phyloP scores from a whole-genome alignment of 2,797 vertebrate species.

The Nannoperca obscura region DNA sequence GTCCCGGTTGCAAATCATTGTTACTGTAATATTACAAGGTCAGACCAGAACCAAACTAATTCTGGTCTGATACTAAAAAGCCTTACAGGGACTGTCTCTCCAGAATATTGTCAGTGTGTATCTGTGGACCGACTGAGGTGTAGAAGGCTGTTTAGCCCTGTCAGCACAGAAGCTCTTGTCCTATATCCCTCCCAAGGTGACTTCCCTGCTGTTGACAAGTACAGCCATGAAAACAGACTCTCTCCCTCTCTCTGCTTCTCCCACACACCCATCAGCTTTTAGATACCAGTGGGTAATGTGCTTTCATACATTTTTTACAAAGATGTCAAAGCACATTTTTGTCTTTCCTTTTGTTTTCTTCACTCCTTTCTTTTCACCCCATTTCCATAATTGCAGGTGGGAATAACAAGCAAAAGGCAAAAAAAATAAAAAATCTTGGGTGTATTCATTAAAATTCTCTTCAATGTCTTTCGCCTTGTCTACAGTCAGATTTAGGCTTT shows the following conservation, averaged over 20 bases:
- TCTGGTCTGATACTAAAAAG: constrained; percentile 19
- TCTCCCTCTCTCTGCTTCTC: constrained; percentile 39
- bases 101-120: constrained; percentile 29
- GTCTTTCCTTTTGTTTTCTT: neutral
- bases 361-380: neutral
- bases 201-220: constrained; percentile 77
- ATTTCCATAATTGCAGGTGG: constrained; percentile 40
- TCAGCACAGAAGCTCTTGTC: constrained; percentile 70
- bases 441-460: constrained; percentile 36
- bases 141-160: constrained; percentile 59
- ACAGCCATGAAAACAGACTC: constrained; percentile 57
- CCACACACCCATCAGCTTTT: constrained; percentile 55
- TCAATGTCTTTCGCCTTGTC: constrained; percentile 32
- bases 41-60: neutral
- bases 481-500: constrained; percentile 48
- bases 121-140: constrained; percentile 39
- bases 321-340: constrained; percentile 32
- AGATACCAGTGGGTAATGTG: constrained; percentile 30
- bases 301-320: constrained; percentile 23
- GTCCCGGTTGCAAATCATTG: neutral
- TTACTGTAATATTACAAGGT: neutral
- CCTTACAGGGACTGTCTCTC: constrained; percentile 9
- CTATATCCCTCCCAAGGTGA: constrained; percentile 78
- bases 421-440: neutral
- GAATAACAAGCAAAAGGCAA: constrained; percentile 16